phyloP scores from a whole-genome alignment of 2,113 vertebrate genomes.

The Ctenomys sociabilis region DNA sequence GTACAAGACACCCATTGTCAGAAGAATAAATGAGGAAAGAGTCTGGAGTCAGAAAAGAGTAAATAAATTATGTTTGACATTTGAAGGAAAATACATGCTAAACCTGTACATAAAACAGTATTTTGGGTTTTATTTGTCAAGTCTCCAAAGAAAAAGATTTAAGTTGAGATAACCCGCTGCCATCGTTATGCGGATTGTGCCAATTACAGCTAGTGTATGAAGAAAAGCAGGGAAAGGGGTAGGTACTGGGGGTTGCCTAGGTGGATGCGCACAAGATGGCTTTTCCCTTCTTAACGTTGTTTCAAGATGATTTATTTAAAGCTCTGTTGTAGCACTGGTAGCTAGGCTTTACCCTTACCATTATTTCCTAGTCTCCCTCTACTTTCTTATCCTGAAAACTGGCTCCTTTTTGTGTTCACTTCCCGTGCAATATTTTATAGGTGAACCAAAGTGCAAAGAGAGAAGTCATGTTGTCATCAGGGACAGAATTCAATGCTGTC shows the following conservation, averaged over 20 bases:
- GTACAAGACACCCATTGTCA: background rate
- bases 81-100: background rate
- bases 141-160: background rate
- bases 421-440: constrained; percentile 79
- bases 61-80: background rate
- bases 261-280: background rate
- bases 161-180: background rate
- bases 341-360: background rate
- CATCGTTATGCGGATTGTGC: background rate
- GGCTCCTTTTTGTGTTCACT: constrained; percentile 34
- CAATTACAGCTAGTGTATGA: background rate
- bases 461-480: constrained; percentile 90
- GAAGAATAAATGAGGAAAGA: background rate
- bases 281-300: background rate
- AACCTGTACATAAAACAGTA: background rate
- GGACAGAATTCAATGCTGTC: constrained; percentile 90
- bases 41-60: background rate
- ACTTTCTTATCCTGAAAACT: background rate
- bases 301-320: background rate
- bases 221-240: background rate
- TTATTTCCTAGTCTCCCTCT: background rate
- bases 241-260: background rate
- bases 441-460: constrained; percentile 89
- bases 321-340: background rate
- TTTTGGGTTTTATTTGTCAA: background rate